phyloP scores from a whole-genome alignment of 1,140 invertebrate genomes.

The Andrena cerasifolii region DNA sequence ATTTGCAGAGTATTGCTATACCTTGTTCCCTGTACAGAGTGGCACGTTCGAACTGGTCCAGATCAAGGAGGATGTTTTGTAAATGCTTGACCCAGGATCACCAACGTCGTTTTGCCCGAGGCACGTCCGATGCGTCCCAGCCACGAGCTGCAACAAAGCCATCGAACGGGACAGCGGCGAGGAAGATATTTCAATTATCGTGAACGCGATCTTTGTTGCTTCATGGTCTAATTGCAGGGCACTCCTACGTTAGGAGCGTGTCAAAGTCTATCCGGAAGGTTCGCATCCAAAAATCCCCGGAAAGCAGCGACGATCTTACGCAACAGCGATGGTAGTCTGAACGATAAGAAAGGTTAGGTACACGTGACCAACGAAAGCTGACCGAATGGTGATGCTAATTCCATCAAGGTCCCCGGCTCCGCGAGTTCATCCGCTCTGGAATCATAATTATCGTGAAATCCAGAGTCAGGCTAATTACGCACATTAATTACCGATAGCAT shows the following conservation, averaged over 20 bases:
- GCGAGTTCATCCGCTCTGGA: not conserved
- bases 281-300: not conserved
- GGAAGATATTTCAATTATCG: conserved; percentile 77
- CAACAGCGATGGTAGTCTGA: too few species aligned
- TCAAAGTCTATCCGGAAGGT: too few species aligned
- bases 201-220: conserved; percentile 71
- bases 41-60: not conserved
- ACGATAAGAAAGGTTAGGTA: too few species aligned
- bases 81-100: conserved; percentile 72
- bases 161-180: conserved; percentile 71
- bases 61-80: conserved; percentile 52
- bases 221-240: conserved; percentile 69
- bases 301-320: too few species aligned
- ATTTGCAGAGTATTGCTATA: not conserved
- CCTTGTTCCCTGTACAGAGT: not conserved
- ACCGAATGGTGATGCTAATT: not conserved
- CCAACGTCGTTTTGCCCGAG: conserved; percentile 75
- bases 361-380: not conserved
- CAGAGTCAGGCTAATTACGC: conserved; percentile 26
- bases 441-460: not conserved
- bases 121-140: conserved; percentile 69
- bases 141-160: conserved; percentile 64
- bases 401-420: not conserved
- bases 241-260: conserved; percentile 61
- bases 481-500: conserved; percentile 40